A percentile compares a stretch with the other conserved stretches of the same genome.
Conservation (phyloP, 2,113 vertebrate species). For the Lepus americanus region DNA sequence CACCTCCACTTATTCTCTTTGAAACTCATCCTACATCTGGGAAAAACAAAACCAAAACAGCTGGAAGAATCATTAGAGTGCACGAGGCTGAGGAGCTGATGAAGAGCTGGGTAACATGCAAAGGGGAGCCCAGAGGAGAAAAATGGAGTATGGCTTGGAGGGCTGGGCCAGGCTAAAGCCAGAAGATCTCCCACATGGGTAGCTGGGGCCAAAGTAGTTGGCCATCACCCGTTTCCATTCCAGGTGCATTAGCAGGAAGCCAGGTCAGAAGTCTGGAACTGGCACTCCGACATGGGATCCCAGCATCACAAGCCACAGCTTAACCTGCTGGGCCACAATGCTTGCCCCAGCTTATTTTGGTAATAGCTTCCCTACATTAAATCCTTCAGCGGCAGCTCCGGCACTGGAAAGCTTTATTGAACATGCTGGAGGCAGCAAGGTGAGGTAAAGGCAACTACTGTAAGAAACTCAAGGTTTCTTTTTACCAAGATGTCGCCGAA, state of each 20-base stretch:
- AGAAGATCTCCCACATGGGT: too few species aligned
- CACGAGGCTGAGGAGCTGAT: not conserved
- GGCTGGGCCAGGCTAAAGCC: not conserved
- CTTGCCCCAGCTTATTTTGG: not conserved
- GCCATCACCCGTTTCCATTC: too few species aligned
- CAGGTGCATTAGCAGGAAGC: too few species aligned
- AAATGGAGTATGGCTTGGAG: not conserved
- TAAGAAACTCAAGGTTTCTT: not conserved
- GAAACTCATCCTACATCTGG: not conserved
- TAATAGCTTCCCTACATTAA: not conserved
- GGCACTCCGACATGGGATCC: too few species aligned
- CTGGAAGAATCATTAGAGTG: not conserved
- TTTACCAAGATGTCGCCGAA: too few species aligned
- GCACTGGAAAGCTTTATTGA: not conserved
- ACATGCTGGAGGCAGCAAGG: not conserved
- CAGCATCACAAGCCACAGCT: too few species aligned
- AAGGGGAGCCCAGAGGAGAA: not conserved
- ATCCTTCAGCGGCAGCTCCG: not conserved
- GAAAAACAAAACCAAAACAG: not conserved
- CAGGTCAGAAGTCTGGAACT: too few species aligned
- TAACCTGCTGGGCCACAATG: too few species aligned
- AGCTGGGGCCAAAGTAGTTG: too few species aligned
- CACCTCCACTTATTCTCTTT: not conserved
- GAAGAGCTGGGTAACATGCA: not conserved
- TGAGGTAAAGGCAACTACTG: not conserved